Evolutionary conservation across 1,140 invertebrate species (phyloP).

Genomic region (Brachionus rotundiformis): DNA sequence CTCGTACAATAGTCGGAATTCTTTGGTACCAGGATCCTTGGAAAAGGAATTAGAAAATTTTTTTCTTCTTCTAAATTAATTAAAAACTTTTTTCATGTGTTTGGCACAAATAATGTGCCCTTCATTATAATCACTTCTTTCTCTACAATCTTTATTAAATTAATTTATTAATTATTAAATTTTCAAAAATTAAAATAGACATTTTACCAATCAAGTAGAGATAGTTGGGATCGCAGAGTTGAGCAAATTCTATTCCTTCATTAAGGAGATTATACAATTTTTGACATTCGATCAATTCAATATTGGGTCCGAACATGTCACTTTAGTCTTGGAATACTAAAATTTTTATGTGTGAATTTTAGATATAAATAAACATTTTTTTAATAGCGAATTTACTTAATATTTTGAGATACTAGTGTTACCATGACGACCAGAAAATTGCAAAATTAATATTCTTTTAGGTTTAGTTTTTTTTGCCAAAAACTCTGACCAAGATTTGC

Average conservation of each 20-base stretch:
- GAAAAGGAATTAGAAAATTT: conserved; percentile 8
- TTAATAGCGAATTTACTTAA: neutral
- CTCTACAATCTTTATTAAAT: conserved; percentile 37
- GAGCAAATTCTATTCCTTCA: conserved; percentile 57
- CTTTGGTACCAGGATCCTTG: conserved; percentile 57
- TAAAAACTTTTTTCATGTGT: conserved; percentile 59
- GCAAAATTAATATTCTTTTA: neutral
- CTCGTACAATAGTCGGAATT: conserved; percentile 61
- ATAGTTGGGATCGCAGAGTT: conserved; percentile 61
- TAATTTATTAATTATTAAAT: neutral
- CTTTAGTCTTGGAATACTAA: neutral
- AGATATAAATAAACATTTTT: neutral
- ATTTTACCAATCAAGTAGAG: conserved; percentile 60
- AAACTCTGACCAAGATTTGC: too few relatives aligned
- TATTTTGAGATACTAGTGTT: neutral
- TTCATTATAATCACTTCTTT: conserved; percentile 59
- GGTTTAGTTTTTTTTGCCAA: too few relatives aligned
- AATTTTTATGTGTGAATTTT: neutral
- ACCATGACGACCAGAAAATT: neutral
- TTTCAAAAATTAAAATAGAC: neutral
- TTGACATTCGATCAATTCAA: conserved; percentile 57
- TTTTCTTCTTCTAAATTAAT: too few relatives aligned
- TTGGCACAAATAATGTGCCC: conserved; percentile 63
- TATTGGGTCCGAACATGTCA: conserved; percentile 15
- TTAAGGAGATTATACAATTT: conserved; percentile 62